A percentile compares a stretch with the other conserved stretches of the same genome.
Conservation (phyloP, 2,888 invertebrate species). For the Pollenia labialis region DNA sequence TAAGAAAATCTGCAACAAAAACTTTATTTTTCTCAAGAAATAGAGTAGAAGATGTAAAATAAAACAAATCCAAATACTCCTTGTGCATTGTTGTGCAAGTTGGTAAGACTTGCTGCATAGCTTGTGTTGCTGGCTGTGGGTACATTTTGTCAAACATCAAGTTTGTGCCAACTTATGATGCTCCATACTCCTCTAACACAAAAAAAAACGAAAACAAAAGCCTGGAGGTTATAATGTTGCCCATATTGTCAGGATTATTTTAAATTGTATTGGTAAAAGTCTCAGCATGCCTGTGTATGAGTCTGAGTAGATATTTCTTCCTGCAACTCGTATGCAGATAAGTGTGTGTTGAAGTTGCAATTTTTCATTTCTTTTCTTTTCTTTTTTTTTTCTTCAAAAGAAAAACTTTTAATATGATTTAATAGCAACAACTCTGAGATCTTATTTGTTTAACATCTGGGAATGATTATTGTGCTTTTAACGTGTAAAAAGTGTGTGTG, state of each 20-base stretch:
- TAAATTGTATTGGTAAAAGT: conserved; percentile 38
- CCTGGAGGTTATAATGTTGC: conserved; percentile 60
- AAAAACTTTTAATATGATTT: conserved; percentile 55
- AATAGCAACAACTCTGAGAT: conserved; percentile 39
- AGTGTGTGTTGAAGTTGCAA: conserved; percentile 50
- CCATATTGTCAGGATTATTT: conserved; percentile 63
- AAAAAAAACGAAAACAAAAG: conserved; percentile 27
- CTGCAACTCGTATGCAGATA: conserved; percentile 38
- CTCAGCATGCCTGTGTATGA: background rate
- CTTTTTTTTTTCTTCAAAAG: background rate
- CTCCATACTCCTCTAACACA: conserved; percentile 16
- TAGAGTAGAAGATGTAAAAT: conserved; percentile 3
- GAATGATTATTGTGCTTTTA: conserved; percentile 53
- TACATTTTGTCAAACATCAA: conserved; percentile 61
- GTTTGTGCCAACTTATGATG: conserved; percentile 41
- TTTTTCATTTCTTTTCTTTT: conserved; percentile 50
- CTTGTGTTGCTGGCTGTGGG: conserved; percentile 5
- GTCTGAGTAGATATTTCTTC: background rate
- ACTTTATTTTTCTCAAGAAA: conserved; percentile 48
- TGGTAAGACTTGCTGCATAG: background rate
- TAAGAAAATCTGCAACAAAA: background rate
- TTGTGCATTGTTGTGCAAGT: conserved; percentile 27
- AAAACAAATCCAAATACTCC: conserved; percentile 3
- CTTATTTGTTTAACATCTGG: conserved; percentile 72
- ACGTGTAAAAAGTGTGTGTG: conserved; percentile 10